Evolutionary conservation across 2,113 vertebrate genomes (phyloP).

Genomic region (Chauna torquata): DNA sequence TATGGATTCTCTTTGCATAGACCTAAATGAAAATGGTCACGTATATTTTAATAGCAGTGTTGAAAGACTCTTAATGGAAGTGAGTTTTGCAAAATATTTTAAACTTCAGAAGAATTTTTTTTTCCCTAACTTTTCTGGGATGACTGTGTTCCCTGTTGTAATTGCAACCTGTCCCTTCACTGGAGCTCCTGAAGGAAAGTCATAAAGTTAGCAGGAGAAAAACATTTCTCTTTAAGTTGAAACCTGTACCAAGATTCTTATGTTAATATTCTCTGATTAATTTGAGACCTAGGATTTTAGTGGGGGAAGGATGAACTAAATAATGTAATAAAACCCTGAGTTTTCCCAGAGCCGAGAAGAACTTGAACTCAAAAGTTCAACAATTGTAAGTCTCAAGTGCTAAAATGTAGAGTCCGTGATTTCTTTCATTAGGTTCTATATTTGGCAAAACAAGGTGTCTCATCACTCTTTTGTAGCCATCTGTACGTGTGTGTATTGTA

Average conservation of each 20-base stretch:
- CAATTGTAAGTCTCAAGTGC: background rate
- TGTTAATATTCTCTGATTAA: conserved; percentile 29
- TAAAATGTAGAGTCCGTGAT: background rate
- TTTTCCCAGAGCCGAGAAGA: background rate
- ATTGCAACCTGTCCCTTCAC: background rate
- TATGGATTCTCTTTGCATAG: conserved; percentile 10
- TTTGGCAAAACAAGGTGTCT: conserved; percentile 38
- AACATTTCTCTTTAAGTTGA: background rate
- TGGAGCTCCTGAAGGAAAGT: background rate
- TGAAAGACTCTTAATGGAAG: background rate
- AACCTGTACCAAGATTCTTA: background rate
- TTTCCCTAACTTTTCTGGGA: background rate
- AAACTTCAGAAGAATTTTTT: background rate
- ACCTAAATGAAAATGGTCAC: conserved; percentile 2
- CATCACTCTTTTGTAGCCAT: conserved; percentile 25
- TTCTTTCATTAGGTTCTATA: conserved; percentile 30
- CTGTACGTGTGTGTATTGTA: conserved; percentile 8
- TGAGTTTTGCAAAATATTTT: background rate
- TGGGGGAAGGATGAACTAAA: background rate
- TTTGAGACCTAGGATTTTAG: background rate
- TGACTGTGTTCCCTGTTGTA: background rate
- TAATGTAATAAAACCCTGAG: background rate
- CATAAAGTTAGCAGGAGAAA: background rate
- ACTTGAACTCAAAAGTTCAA: background rate
- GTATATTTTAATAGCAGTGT: background rate